Percentiles rank a stretch among this genome's conserved stretches.
Evolutionary conservation across 2,888 invertebrate genomes (phyloP).

Genomic region (Aspidapion aeneum): DNA sequence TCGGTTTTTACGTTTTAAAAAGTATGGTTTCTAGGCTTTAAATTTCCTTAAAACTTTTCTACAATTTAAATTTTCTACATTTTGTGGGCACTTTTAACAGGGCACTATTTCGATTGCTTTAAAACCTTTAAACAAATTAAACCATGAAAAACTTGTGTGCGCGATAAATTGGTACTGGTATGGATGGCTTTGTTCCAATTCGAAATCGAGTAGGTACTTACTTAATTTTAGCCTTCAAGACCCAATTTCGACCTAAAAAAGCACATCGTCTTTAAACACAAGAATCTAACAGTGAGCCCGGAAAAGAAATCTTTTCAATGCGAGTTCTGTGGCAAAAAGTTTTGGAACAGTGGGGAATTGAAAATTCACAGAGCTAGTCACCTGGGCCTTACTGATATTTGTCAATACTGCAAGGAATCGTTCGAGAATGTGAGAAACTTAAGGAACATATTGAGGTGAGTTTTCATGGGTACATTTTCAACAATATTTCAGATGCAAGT

Average conservation of each 20-base stretch:
- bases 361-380: background rate
- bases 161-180: too few species aligned
- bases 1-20: too few species aligned
- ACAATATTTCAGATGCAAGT: background rate
- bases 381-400: background rate
- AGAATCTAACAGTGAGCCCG: background rate
- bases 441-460: background rate
- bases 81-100: too few species aligned
- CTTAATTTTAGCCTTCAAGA: background rate
- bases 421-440: background rate
- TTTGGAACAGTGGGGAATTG: background rate
- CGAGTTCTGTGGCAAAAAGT: background rate
- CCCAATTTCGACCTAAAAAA: background rate
- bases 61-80: too few species aligned
- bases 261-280: background rate
- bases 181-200: too few species aligned
- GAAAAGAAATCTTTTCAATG: background rate
- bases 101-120: too few species aligned
- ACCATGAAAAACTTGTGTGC: too few species aligned
- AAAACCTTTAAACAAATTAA: too few species aligned
- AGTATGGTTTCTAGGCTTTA: too few species aligned
- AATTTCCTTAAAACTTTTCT: too few species aligned
- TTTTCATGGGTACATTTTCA: too few species aligned
- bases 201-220: too few species aligned
- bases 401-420: background rate